Evolutionary conservation across 2,113 vertebrate genomes (phyloP).

Genomic region (Microcebus murinus): DNA sequence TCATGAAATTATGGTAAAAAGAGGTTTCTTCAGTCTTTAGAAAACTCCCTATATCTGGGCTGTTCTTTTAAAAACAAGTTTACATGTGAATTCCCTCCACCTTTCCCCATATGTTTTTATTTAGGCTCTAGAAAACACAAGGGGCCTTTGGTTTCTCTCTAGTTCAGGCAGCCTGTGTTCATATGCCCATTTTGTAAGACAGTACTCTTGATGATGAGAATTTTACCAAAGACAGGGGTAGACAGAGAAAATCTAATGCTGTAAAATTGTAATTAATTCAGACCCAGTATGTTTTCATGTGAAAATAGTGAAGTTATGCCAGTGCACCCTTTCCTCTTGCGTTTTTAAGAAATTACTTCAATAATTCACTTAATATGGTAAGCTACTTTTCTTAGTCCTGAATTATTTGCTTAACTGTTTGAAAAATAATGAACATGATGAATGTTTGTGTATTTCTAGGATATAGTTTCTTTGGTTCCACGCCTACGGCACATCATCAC

Average conservation of each 20-base stretch:
- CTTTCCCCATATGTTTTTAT: neutral
- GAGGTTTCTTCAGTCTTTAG: neutral
- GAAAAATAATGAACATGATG: neutral
- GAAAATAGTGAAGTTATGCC: neutral
- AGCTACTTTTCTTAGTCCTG: neutral
- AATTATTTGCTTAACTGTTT: neutral
- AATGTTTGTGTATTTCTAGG: slow-evolving; percentile 81
- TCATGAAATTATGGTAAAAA: neutral
- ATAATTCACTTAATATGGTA: neutral
- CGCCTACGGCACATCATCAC: slow-evolving; percentile 92
- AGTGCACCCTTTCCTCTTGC: neutral
- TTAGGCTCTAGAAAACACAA: neutral
- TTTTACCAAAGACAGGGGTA: neutral
- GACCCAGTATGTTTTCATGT: neutral
- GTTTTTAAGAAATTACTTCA: neutral
- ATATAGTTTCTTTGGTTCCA: slow-evolving; percentile 91
- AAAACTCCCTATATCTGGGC: neutral
- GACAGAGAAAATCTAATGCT: neutral
- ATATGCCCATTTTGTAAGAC: neutral
- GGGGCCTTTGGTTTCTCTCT: neutral
- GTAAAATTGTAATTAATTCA: neutral
- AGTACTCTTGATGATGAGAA: neutral
- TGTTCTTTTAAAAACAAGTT: neutral
- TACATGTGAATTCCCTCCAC: neutral
- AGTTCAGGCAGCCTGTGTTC: neutral